Evolutionary conservation across 2,797 vertebrate species (phyloP).

Genomic region (Neoniphon sammara): DNA sequence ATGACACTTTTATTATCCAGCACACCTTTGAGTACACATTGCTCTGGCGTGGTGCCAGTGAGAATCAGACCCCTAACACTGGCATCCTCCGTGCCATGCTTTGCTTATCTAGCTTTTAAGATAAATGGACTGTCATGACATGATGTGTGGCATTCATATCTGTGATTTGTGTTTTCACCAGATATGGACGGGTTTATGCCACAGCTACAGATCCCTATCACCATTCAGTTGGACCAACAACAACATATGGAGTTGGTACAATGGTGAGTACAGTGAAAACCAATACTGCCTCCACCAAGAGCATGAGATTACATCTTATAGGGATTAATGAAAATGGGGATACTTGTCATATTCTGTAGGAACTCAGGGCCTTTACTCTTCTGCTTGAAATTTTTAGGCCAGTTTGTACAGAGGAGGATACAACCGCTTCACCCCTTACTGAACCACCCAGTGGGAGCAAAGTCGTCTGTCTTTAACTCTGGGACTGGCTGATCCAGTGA

Average conservation of each 20-base stretch:
- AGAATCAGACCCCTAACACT: too few species aligned
- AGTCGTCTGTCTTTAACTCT: conserved; percentile 37
- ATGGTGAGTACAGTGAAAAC: conserved; percentile 78
- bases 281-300: conserved; percentile 2
- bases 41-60: too few species aligned
- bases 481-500: conserved; percentile 50
- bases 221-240: conserved; percentile 84
- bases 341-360: not conserved
- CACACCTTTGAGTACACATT: too few species aligned
- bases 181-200: conserved; percentile 85
- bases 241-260: conserved; percentile 86
- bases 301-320: not conserved
- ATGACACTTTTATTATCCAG: too few species aligned
- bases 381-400: conserved; percentile 77
- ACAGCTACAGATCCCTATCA: conserved; percentile 85
- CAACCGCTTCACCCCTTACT: conserved; percentile 88
- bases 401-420: conserved; percentile 88
- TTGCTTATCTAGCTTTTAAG: not conserved
- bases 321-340: too few species aligned
- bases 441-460: conserved; percentile 35
- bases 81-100: too few species aligned
- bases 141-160: conserved; percentile 9
- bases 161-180: conserved; percentile 47
- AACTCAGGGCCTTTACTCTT: not conserved
- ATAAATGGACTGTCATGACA: not conserved